These are phyloP conservation scores for Leucophenga montana DNA, from an alignment of 2,888 invertebrate genomes.

Conservation along the genomic window DNA sequence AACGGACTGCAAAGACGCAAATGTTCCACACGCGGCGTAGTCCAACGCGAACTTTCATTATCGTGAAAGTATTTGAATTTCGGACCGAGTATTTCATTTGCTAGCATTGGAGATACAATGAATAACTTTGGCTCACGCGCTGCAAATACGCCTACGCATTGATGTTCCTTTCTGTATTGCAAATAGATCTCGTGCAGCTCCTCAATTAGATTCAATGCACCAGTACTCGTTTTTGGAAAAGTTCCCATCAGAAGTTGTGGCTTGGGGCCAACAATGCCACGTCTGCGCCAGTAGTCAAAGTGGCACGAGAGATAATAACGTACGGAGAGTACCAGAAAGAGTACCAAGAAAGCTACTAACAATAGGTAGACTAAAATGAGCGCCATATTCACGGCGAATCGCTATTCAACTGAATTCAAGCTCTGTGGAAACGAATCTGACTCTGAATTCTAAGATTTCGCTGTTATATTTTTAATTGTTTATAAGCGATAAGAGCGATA, in stretches of 20 bases:
- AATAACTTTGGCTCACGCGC: slow-evolving; percentile 65
- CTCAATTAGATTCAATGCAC: slow-evolving; percentile 60
- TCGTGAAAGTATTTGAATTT: slow-evolving; percentile 53
- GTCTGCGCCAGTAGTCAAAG: slow-evolving; percentile 66
- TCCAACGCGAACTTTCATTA: slow-evolving; percentile 56
- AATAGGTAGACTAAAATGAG: background rate
- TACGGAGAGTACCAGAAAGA: slow-evolving; percentile 27
- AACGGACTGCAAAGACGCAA: slow-evolving; percentile 71
- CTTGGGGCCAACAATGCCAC: slow-evolving; percentile 64
- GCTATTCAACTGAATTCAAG: too few species aligned
- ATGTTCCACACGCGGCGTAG: slow-evolving; percentile 43
- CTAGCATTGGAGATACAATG: slow-evolving; percentile 67
- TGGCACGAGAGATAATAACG: slow-evolving; percentile 52
- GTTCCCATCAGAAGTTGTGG: slow-evolving; percentile 68
- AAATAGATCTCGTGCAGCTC: slow-evolving; percentile 70
- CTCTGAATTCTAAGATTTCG: too few species aligned
- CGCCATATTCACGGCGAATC: too few species aligned
- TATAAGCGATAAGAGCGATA: too few species aligned
- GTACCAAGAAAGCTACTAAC: background rate
- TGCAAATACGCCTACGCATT: slow-evolving; percentile 69
- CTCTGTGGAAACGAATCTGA: too few species aligned
- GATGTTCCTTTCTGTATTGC: slow-evolving; percentile 59
- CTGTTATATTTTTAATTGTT: too few species aligned
- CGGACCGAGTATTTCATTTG: slow-evolving; percentile 44
- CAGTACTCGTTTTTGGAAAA: slow-evolving; percentile 50